A percentile compares a stretch with the other conserved stretches of the same genome.
Conservation (phyloP, 1,140 invertebrate genomes). For the Eumaeus atala region DNA sequence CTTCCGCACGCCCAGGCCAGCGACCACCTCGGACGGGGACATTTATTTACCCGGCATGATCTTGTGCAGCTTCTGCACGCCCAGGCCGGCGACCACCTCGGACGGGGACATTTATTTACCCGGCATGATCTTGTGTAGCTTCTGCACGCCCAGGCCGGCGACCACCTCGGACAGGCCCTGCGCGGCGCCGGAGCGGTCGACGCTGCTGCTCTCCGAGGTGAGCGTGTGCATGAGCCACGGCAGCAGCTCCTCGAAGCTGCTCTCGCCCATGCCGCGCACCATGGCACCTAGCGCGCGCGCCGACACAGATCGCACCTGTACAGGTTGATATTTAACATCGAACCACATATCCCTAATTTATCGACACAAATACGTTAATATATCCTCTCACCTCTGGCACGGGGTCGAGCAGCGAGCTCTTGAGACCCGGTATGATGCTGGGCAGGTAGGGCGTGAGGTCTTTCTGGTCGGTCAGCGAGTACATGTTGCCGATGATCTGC, state of each 20-base stretch:
- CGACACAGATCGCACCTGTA: slow-evolving; percentile 88
- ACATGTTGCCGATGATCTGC: slow-evolving; percentile 99
- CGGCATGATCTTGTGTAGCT: slow-evolving; percentile 97
- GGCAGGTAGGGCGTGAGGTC: slow-evolving; percentile 97
- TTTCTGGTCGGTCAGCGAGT: slow-evolving; percentile 98
- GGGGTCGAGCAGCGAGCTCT: slow-evolving; percentile 96
- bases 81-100: slow-evolving; percentile 96
- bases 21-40: slow-evolving; percentile 90
- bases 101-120: slow-evolving; percentile 66
- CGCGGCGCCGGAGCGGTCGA: slow-evolving; percentile 98
- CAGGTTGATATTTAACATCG: background rate
- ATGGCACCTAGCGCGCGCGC: slow-evolving; percentile 96
- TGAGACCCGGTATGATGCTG: slow-evolving; percentile 96
- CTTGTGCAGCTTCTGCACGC: slow-evolving; percentile 94
- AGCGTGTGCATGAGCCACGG: slow-evolving; percentile 99
- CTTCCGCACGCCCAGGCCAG: slow-evolving; percentile 95
- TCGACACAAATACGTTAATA: no score
- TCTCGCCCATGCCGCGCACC: slow-evolving; percentile 96
- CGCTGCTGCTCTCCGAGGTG: slow-evolving; percentile 95
- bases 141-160: slow-evolving; percentile 94
- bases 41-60: slow-evolving; percentile 86
- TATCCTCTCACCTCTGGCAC: slow-evolving; percentile 99
- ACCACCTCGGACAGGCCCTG: slow-evolving; percentile 97
- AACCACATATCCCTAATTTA: no score
- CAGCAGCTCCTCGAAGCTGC: slow-evolving; percentile 94